Percentiles rank a stretch among this genome's conserved stretches.
Conservation (phyloP, 2,888 invertebrate species). For the Tillus elongatus region DNA sequence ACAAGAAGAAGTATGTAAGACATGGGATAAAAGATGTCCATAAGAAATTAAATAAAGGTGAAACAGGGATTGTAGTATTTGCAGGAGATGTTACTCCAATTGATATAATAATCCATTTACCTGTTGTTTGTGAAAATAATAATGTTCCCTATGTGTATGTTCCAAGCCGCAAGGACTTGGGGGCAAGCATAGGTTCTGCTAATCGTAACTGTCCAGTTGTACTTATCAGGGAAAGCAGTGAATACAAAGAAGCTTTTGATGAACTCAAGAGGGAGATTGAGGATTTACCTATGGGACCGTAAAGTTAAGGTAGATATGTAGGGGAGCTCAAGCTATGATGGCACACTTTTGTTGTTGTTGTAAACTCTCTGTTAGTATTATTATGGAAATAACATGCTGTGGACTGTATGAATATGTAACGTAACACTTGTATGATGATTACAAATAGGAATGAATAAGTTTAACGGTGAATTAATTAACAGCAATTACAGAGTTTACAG, state of each 20-base stretch:
- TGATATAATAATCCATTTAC: constrained; percentile 95
- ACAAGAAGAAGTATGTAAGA: constrained; percentile 69
- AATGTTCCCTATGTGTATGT: constrained; percentile 86
- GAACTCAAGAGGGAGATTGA: constrained; percentile 67
- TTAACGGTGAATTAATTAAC: too few species aligned
- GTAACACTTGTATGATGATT: too few species aligned
- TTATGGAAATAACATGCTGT: too few species aligned
- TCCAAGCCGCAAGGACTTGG: constrained; percentile 83
- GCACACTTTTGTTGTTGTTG: too few species aligned
- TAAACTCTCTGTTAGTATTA: too few species aligned
- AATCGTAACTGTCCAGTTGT: constrained; percentile 83
- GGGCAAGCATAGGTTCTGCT: constrained; percentile 83
- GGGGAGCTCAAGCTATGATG: too few species aligned
- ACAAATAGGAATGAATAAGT: too few species aligned
- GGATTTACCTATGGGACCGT: constrained; percentile 57
- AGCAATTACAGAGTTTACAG: too few species aligned
- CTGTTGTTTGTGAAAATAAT: constrained; percentile 90
- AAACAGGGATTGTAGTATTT: constrained; percentile 82
- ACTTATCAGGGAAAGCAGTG: constrained; percentile 71
- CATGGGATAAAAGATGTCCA: constrained; percentile 93
- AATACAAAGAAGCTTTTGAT: constrained; percentile 77
- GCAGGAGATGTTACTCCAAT: constrained; percentile 95
- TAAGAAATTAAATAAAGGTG: constrained; percentile 80
- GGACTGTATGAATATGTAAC: too few species aligned
- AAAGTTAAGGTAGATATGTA: too few species aligned